Evolutionary conservation across 2,888 invertebrate species (phyloP).

Genomic region (Pinctada fucata): DNA sequence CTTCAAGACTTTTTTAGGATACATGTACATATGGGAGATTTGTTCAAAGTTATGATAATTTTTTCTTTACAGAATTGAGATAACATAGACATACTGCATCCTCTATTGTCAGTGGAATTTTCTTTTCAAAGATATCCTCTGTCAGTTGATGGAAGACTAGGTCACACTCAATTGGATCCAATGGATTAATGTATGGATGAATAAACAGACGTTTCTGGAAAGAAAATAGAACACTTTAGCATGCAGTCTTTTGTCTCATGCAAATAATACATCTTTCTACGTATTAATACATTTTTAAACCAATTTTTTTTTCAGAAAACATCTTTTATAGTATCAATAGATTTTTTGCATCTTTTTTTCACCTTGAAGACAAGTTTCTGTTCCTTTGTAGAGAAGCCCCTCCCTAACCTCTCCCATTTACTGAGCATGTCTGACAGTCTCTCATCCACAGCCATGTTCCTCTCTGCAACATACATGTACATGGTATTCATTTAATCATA

Average conservation of each 20-base stretch:
- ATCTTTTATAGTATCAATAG: too few relatives aligned
- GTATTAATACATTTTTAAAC: too few relatives aligned
- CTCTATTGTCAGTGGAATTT: conserved; percentile 94
- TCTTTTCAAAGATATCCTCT: conserved; percentile 91
- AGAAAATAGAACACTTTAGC: conserved; percentile 10
- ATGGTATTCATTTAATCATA: too few relatives aligned
- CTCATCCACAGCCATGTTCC: conserved; percentile 88
- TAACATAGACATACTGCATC: conserved; percentile 88
- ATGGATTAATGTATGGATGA: conserved; percentile 87
- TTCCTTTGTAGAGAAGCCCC: conserved; percentile 61
- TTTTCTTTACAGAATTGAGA: neutral
- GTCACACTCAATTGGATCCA: conserved; percentile 94
- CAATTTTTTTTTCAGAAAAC: too few relatives aligned
- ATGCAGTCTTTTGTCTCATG: neutral
- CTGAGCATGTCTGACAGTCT: conserved; percentile 96
- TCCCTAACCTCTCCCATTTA: conserved; percentile 88
- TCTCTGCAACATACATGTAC: conserved; percentile 79
- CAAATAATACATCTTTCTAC: neutral
- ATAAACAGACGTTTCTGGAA: conserved; percentile 86
- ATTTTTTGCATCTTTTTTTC: neutral
- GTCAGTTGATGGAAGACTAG: conserved; percentile 94
- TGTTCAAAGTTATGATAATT: too few relatives aligned
- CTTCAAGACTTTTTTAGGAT: too few relatives aligned
- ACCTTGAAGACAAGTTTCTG: conserved; percentile 70
- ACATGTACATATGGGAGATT: neutral